Evolutionary conservation across 2,113 vertebrate genomes (phyloP).

Genomic region (Bolborhynchus lineola): DNA sequence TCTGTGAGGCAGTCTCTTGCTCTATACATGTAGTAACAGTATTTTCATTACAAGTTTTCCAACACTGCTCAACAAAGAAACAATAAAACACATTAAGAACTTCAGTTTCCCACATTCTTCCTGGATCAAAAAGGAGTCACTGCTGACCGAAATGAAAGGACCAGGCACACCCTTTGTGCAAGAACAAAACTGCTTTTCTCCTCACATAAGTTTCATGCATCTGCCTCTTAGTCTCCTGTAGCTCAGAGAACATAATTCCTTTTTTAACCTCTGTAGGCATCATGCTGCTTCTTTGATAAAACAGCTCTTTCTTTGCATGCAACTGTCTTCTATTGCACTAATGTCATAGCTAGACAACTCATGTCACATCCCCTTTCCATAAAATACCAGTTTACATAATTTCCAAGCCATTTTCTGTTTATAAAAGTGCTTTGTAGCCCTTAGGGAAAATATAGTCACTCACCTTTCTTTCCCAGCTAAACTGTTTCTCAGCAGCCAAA

Average conservation of each 20-base stretch:
- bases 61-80: background rate
- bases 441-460: background rate
- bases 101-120: background rate
- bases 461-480: background rate
- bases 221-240: background rate
- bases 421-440: background rate
- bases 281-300: background rate
- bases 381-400: background rate
- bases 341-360: background rate
- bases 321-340: background rate
- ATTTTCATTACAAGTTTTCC: background rate
- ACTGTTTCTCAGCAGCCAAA: background rate
- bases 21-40: accelerated
- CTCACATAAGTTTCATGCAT: background rate
- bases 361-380: background rate
- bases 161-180: background rate
- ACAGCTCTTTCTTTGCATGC: background rate
- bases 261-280: background rate
- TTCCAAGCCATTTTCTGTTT: background rate
- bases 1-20: background rate
- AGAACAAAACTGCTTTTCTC: background rate
- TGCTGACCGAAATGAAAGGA: background rate
- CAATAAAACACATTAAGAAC: background rate
- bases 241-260: background rate
- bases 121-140: background rate